These are phyloP conservation scores for Planococcus citri DNA, from an alignment of 1,140 invertebrate genomes.

Conservation along the genomic window DNA sequence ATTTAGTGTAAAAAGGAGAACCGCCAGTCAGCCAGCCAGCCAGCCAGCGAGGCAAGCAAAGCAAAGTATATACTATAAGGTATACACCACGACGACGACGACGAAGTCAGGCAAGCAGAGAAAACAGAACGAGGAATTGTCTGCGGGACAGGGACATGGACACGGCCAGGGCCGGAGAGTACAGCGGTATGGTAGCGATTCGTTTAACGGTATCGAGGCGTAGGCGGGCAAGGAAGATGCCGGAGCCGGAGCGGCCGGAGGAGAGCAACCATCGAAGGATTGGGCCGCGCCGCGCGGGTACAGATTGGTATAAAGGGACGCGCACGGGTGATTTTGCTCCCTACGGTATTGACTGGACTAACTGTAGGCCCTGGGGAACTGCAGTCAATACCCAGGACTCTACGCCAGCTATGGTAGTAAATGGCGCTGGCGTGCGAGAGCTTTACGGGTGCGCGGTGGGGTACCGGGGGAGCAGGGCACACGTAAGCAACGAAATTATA, in stretches of 20 bases:
- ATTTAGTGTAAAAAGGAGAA: background rate
- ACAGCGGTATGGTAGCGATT: constrained; percentile 11
- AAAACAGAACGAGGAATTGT: background rate
- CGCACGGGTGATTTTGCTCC: constrained; percentile 18
- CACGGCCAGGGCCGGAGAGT: background rate
- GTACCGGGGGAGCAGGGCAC: too few relatives aligned
- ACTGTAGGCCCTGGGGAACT: constrained; percentile 14
- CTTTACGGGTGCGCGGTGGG: background rate
- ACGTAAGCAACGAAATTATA: background rate
- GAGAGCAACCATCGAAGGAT: background rate
- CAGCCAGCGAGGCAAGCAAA: background rate
- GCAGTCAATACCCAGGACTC: constrained; percentile 19
- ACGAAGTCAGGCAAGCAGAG: background rate
- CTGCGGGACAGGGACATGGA: background rate
- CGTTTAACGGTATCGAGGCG: background rate
- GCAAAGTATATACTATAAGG: background rate
- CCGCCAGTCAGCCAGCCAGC: too few relatives aligned
- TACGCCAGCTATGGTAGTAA: constrained; percentile 10
- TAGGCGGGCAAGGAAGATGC: background rate
- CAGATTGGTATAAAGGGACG: constrained; percentile 20
- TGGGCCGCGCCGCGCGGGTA: background rate
- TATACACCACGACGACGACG: background rate
- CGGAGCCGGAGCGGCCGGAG: background rate
- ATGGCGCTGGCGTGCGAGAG: background rate
- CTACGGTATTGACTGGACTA: constrained; percentile 16